phyloP scores from a whole-genome alignment of 1,140 invertebrate species.

The Gerris buenoi region DNA sequence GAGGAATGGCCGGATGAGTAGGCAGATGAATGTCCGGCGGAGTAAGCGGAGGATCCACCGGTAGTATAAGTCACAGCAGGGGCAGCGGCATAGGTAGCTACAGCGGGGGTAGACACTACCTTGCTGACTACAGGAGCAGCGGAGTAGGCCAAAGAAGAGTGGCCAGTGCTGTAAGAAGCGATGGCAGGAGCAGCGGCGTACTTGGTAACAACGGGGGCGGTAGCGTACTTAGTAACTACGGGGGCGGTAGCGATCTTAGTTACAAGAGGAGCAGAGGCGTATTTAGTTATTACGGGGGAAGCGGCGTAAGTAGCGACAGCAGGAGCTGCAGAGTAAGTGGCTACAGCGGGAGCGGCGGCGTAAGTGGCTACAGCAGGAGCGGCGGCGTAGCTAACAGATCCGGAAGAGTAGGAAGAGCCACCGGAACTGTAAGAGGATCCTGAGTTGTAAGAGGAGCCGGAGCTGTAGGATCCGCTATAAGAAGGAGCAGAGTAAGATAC shows the following conservation, averaged over 20 bases:
- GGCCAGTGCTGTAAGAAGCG: background rate
- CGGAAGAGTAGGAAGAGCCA: background rate
- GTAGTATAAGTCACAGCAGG: constrained; percentile 8
- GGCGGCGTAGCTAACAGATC: background rate
- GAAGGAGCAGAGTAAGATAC: background rate
- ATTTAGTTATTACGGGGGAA: constrained; percentile 7
- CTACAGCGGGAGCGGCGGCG: constrained; percentile 6
- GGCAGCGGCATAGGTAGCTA: constrained; percentile 8
- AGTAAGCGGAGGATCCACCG: constrained; percentile 5
- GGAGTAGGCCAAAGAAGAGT: background rate
- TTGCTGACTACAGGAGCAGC: background rate
- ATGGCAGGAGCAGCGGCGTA: constrained; percentile 5
- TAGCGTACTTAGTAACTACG: constrained; percentile 2
- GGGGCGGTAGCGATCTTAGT: background rate
- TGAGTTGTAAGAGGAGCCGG: background rate
- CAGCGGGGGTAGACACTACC: background rate
- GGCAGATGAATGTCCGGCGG: constrained; percentile 2
- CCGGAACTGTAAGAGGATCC: background rate
- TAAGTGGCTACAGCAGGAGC: background rate
- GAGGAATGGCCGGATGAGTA: constrained; percentile 7
- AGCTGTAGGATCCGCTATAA: background rate
- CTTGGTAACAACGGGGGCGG: background rate
- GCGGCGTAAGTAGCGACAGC: background rate
- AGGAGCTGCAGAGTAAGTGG: background rate
- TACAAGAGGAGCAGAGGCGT: background rate